Percentiles rank a stretch among this genome's conserved stretches.
These are phyloP conservation scores for Desmodus rotundus DNA, from an alignment of 2,113 vertebrate genomes.

Conservation along the genomic window DNA sequence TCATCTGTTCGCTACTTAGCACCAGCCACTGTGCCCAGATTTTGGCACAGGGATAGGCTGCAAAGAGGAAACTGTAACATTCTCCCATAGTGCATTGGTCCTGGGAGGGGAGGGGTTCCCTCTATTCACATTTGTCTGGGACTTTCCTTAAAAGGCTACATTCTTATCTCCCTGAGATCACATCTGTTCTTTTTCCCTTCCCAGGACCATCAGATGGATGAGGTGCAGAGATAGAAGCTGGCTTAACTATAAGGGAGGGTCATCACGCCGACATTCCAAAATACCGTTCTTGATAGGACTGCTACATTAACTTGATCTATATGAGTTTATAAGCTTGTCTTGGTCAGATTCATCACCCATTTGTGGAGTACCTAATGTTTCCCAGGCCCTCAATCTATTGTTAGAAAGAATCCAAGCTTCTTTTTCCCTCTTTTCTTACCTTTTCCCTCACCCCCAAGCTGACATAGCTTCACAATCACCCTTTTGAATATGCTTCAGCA, in stretches of 20 bases:
- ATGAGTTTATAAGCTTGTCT: neutral
- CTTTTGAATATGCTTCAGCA: neutral
- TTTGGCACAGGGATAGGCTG: neutral
- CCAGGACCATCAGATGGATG: neutral
- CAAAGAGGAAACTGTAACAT: neutral
- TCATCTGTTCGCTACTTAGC: neutral
- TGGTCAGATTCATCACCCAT: neutral
- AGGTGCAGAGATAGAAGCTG: neutral
- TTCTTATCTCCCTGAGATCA: neutral
- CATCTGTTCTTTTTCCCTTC: neutral
- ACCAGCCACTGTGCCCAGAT: neutral
- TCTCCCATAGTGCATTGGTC: neutral
- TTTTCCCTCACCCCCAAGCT: neutral
- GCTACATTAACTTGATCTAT: slow-evolving; percentile 25
- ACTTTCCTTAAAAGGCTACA: neutral
- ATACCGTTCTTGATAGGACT: neutral
- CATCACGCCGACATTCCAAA: neutral
- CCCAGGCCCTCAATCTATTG: neutral
- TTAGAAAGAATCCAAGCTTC: neutral
- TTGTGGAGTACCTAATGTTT: neutral
- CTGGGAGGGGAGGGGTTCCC: neutral
- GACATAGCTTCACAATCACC: neutral
- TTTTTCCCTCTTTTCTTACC: neutral
- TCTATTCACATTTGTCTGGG: neutral
- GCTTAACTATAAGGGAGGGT: neutral